Evolutionary conservation across 2,888 invertebrate species (phyloP), one percentile per base, ranked within the genome.

Genomic region (Nasonia oneida): DNA sequence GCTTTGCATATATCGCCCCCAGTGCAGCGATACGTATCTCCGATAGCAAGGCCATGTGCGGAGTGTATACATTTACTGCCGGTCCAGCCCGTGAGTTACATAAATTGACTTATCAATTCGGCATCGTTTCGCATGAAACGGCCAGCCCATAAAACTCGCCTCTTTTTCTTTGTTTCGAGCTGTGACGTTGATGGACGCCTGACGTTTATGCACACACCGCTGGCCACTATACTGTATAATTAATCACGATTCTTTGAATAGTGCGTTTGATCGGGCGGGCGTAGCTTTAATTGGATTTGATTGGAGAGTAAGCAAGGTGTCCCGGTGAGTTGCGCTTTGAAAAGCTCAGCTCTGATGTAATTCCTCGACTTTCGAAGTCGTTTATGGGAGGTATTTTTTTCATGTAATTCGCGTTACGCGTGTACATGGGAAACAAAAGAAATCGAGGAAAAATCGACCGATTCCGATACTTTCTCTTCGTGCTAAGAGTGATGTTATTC

Each of bases 61-160:
- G 42, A 6, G 42, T n/a, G 10, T 15, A 37, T 70, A 15, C 29
- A 14, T 70, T 37, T 57, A 15, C 42, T 15, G 23, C 39, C 5
- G 18, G 78, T 39, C 53, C 8, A 15, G 39, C 29, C 61, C 78
- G 67, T 29, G 37, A 39, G 39, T 78, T 78, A 78, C 78, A 29
- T 47, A 78, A 78, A 78, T 78, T 61, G 78, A 78, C 39, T 78
- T 67, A 33, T 67, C 78, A 67, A 78, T 29, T 64, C 73, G n/a
- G 47, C 23, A 23, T 42, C 47, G 73, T 42, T 39, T 67, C 67
- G 67, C 67, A 67, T 67, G 67, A 67, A 67, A 67, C 12, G 67
- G 3, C 71, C 5, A 8, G 42, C 42, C 42, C 71, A 71, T 39
- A 39, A 71, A 71, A 39, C n/a, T 71, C 42, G 42, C 37, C 67